Base-by-base conservation (phyloP, 1,140 invertebrate genomes). In the Diuraphis noxia region DNA sequence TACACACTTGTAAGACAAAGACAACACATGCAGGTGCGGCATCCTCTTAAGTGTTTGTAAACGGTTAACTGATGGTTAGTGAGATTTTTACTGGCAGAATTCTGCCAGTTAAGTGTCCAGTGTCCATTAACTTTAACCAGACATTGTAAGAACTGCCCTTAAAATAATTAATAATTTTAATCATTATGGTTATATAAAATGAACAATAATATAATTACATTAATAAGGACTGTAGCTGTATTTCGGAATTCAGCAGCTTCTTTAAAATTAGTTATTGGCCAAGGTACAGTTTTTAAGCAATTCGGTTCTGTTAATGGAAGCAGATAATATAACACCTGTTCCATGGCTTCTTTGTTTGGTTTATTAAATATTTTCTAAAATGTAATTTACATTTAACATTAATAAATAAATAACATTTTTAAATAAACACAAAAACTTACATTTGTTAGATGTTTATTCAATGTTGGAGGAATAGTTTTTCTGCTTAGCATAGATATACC, bases 311-410 rank as follows among this genome's bases (percentile, higher is more conserved):
- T 49, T 49, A 91, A 6, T 25, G 23, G 43, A 49, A 91, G 77
- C 10, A 91, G 30, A 49, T 81, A 38, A 19, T 91, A 82, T 82
- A 91, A 49, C 17, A 91, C 43, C 7, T 91, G 89, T 82, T 91
- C 89, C 89, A 91, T 91, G 30, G 77, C 89, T 52, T 82, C 89
- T 82, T 91, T 91, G 38, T 91, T 91, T 30, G 89, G 89, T 40
- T 91, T 91, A 21, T 82, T 52, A 40, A 91, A 91, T 17, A 91
- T 91, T 81, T 82, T 81, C 89, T 91, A 91, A 25, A 90, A 77
- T 63, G 1, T 43, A 2, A 90, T 23, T 36, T 41, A 90, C 2
- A 72, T 87, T 38, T 0, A 81, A 81, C 6, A 87, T 38, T 30
- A 56, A 49, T 52, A 25, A 87, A 72, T 72, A n/a, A 7, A 72